phyloP scores from a whole-genome alignment of 2,113 vertebrate genomes.

The Cepphus grylle region DNA sequence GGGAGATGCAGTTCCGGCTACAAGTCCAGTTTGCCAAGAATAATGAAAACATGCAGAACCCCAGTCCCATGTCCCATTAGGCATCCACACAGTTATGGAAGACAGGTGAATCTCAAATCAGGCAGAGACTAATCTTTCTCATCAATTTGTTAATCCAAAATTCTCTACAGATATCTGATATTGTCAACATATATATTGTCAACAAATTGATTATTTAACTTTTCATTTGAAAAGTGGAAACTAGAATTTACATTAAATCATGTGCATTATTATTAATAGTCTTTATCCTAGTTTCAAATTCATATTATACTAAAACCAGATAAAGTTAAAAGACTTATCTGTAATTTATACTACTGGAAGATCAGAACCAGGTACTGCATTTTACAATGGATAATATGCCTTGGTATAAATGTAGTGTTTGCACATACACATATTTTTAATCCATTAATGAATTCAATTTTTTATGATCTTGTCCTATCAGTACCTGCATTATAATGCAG shows the following conservation, averaged over 20 bases:
- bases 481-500: neutral
- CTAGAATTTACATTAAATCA: neutral
- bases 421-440: neutral
- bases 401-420: neutral
- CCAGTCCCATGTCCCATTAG: neutral
- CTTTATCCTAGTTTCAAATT: neutral
- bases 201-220: neutral
- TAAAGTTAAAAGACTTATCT: neutral
- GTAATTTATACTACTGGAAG: neutral
- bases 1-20: neutral
- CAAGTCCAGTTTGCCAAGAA: neutral
- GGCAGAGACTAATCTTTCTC: neutral
- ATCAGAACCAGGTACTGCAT: neutral
- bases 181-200: neutral
- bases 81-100: neutral
- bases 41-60: neutral
- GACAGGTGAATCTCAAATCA: neutral
- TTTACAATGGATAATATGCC: neutral
- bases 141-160: neutral
- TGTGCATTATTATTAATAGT: neutral
- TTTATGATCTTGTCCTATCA: neutral
- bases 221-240: neutral
- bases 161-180: neutral
- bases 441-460: neutral
- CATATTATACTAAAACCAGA: neutral